A percentile compares a stretch with the other conserved stretches of the same genome.
phyloP scores from a whole-genome alignment of 2,113 vertebrate genomes.

The Echinops telfairi region DNA sequence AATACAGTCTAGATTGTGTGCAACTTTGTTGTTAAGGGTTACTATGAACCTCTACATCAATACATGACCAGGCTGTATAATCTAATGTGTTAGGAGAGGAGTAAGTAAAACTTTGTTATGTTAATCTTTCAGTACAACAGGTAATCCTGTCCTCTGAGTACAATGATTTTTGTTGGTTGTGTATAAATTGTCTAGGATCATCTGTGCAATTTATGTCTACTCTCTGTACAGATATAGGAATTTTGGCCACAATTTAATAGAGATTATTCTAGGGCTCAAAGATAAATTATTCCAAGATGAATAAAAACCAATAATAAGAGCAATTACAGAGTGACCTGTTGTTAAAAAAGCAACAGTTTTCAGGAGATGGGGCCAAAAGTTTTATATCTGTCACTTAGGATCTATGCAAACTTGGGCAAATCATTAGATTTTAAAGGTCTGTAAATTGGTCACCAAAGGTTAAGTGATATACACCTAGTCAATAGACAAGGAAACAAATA shows the following conservation, averaged over 20 bases:
- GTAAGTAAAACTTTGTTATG: background rate
- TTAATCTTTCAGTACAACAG: background rate
- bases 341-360: background rate
- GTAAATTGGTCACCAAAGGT: background rate
- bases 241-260: background rate
- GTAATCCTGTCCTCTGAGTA: slow-evolving; percentile 16
- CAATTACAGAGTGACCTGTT: background rate
- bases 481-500: background rate
- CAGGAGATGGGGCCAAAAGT: background rate
- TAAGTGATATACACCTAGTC: background rate
- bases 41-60: background rate
- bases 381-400: background rate
- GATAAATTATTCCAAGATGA: slow-evolving; percentile 4
- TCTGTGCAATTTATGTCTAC: background rate
- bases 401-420: background rate
- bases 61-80: background rate
- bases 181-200: background rate
- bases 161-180: background rate
- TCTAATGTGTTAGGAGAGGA: slow-evolving; percentile 42
- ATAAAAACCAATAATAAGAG: background rate
- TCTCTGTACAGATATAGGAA: background rate
- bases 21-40: background rate
- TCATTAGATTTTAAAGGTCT: background rate
- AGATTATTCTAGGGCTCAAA: background rate
- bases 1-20: background rate